Evolutionary conservation across 2,797 vertebrate species (phyloP), one percentile per base, ranked within the genome.

Genomic region (Zenarchopterus dispar): DNA sequence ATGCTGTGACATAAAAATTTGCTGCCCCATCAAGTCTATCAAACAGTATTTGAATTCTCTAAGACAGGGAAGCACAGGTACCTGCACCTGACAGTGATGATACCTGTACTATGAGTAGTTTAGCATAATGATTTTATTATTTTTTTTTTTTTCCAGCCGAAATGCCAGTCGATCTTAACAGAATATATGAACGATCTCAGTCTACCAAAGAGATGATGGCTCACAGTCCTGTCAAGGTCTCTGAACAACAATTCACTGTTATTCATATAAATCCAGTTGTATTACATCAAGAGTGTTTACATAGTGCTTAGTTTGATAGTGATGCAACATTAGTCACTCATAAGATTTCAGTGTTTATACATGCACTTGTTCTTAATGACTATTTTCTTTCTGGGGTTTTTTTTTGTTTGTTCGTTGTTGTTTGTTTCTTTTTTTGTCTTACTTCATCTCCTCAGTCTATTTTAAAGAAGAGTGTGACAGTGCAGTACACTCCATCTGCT

Each of bases 391-490:
- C n/a, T n/a, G n/a, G n/a, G n/a, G n/a, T n/a, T n/a, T n/a, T n/a
- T n/a, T n/a, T n/a, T n/a, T n/a, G n/a, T n/a, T n/a, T n/a, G n/a
- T n/a, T n/a, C n/a, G n/a, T n/a, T n/a, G n/a, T n/a, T n/a, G n/a
- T n/a, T n/a, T n/a, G n/a, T n/a, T n/a, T n/a, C n/a, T n/a, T 31
- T 31, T 45, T 31, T 10, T 46, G 6, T 45, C 7, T 43, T 15
- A 26, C 6, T 54, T 17, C 56, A 1, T 66, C 49, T 69, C 54
- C 11, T 46, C 80, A 94, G 94, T 89, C 91, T 13, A 86, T 91
- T 52, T 71, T 88, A 31, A 98, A 95, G 93, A 97, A 96, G 91
- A 95, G 73, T 0, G 93, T 96, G 87, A 93, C 92, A 0, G 88
- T 96, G 90, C 91, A 92, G 45, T 91, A 93, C 51, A 81, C 84